Conservation (phyloP, 2,888 invertebrate species). For the Hymenopus coronatus region DNA sequence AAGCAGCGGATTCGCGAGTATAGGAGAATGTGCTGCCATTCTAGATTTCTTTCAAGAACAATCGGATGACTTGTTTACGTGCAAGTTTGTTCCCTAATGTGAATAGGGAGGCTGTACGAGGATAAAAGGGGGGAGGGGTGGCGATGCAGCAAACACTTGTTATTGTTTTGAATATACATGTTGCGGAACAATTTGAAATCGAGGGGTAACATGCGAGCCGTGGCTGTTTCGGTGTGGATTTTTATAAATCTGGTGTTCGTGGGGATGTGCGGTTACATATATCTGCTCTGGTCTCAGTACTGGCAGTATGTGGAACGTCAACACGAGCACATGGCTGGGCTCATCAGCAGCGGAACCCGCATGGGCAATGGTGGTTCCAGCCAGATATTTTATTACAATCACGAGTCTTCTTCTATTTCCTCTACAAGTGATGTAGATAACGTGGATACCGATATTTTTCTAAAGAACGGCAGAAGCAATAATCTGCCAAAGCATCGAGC, state of each 20-base stretch:
- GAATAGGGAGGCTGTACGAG: not conserved
- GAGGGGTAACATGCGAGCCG: slow-evolving; percentile 54
- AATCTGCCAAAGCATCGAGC: slow-evolving; percentile 3
- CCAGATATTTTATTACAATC: slow-evolving; percentile 21
- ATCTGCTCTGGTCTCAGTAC: slow-evolving; percentile 69
- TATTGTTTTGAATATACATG: not conserved
- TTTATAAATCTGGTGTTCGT: slow-evolving; percentile 68
- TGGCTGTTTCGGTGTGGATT: slow-evolving; percentile 67
- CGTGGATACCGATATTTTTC: not conserved
- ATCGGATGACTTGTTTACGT: not conserved
- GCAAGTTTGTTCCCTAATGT: not conserved
- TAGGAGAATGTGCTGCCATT: too few relatives aligned
- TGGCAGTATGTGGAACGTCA: slow-evolving; percentile 63
- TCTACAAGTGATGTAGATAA: not conserved
- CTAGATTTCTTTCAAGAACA: not conserved
- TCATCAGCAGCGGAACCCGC: not conserved
- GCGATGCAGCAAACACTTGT: not conserved
- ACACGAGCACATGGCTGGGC: slow-evolving; percentile 39
- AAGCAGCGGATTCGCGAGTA: too few relatives aligned
- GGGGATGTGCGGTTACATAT: slow-evolving; percentile 70
- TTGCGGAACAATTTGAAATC: slow-evolving; percentile 34
- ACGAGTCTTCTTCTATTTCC: not conserved
- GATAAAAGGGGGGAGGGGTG: not conserved
- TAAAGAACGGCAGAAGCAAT: not conserved
- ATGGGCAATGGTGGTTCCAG: not conserved